Percentiles rank a stretch among this genome's conserved stretches.
phyloP scores from a whole-genome alignment of 1,140 invertebrate species.

The Nebria ingens region DNA sequence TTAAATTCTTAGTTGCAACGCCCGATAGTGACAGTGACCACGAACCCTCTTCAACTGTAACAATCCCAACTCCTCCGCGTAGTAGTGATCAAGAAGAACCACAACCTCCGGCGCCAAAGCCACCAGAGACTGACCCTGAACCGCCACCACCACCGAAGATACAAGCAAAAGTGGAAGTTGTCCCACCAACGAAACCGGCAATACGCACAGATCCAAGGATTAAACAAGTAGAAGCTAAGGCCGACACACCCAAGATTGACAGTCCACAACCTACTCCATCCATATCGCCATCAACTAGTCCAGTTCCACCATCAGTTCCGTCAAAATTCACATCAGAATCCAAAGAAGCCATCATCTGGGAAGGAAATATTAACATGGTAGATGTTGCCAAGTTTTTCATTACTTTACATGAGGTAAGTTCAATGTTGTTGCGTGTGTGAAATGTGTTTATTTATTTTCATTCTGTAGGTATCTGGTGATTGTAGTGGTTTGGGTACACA shows the following conservation, averaged over 20 bases:
- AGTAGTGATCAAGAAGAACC: constrained; percentile 24
- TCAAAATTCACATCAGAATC: constrained; percentile 12
- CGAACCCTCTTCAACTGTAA: constrained; percentile 49
- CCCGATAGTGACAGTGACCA: constrained; percentile 47
- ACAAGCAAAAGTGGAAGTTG: no score
- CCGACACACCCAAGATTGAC: background rate
- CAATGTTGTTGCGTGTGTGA: background rate
- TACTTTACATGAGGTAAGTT: constrained; percentile 59
- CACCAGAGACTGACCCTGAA: no score
- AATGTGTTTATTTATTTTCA: constrained; percentile 3
- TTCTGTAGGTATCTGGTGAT: constrained; percentile 47
- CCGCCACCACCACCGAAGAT: no score
- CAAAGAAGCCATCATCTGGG: constrained; percentile 56
- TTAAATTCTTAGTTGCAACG: constrained; percentile 3
- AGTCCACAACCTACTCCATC: background rate
- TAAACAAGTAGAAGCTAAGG: background rate
- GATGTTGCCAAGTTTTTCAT: constrained; percentile 85
- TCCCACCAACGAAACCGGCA: constrained; percentile 15
- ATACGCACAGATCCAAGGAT: background rate
- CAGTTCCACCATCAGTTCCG: background rate
- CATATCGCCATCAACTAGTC: background rate
- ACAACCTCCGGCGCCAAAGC: no score
- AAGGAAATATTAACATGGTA: constrained; percentile 78
- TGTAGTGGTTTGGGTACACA: constrained; percentile 57
- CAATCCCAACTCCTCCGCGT: constrained; percentile 33